Conservation (phyloP, 2,888 invertebrate species). For the Helobdella robusta region DNA sequence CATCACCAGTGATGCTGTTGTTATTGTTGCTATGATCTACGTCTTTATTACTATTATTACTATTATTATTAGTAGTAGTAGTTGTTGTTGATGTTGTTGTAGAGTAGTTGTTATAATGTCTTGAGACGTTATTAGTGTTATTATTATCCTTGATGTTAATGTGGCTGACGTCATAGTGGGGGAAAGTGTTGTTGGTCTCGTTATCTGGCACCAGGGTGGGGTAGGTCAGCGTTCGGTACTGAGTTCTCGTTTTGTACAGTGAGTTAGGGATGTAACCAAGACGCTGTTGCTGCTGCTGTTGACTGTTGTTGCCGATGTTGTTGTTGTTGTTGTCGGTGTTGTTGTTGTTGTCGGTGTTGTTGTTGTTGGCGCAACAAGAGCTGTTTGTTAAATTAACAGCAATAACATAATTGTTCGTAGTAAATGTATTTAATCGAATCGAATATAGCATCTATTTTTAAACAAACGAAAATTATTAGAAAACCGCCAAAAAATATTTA, state of each 20-base stretch:
- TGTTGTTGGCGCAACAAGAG: too few relatives aligned
- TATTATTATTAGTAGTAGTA: background rate
- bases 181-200: background rate
- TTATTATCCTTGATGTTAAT: background rate
- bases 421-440: too few relatives aligned
- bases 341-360: too few relatives aligned
- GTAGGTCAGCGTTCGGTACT: constrained; percentile 49
- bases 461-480: too few relatives aligned
- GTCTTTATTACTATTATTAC: background rate
- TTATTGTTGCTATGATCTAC: background rate
- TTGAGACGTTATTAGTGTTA: background rate
- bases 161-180: background rate
- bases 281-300: too few relatives aligned
- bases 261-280: constrained; percentile 47
- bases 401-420: too few relatives aligned
- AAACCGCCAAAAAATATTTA: too few relatives aligned
- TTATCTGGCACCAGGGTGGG: constrained; percentile 39
- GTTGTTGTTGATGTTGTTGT: background rate
- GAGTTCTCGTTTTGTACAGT: constrained; percentile 44
- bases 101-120: background rate
- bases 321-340: too few relatives aligned
- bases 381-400: too few relatives aligned
- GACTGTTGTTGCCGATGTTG: too few relatives aligned
- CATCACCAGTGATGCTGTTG: background rate
- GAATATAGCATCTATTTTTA: too few relatives aligned